A percentile compares a stretch with the other conserved stretches of the same genome.
phyloP scores from a whole-genome alignment of 2,797 vertebrate species.

The Syndactyla subalaris region DNA sequence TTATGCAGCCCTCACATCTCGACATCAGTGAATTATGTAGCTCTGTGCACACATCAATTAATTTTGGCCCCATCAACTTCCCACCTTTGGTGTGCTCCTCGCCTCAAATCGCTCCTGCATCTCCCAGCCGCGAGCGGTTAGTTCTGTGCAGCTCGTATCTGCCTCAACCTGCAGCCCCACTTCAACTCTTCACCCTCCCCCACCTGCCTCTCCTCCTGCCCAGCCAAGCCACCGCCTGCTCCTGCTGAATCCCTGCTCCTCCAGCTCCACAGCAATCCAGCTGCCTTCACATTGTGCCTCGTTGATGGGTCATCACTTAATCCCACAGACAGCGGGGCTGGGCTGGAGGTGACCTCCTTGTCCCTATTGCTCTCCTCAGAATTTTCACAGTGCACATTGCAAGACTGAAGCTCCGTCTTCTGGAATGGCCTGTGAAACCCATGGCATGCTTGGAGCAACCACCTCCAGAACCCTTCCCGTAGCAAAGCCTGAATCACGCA shows the following conservation, averaged over 20 bases:
- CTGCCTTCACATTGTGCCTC: neutral
- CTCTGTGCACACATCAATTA: conserved; percentile 41
- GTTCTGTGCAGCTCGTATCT: conserved; percentile 25
- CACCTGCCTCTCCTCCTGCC: conserved; percentile 7
- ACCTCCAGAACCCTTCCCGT: neutral
- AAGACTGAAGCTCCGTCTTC: neutral
- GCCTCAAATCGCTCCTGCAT: conserved; percentile 23
- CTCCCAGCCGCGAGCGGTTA: conserved; percentile 32
- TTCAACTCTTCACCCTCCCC: conserved; percentile 61
- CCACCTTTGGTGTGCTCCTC: conserved; percentile 29
- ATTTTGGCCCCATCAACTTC: conserved; percentile 60
- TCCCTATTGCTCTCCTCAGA: fast-evolving
- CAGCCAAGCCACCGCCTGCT: neutral
- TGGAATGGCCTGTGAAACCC: neutral
- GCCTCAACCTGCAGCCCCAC: conserved; percentile 42
- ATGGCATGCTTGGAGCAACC: fast-evolving
- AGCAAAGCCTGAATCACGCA: neutral
- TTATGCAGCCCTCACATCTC: conserved; percentile 33
- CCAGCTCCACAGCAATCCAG: neutral
- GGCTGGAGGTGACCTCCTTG: neutral
- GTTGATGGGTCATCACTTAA: fast-evolving
- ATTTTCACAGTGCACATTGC: neutral
- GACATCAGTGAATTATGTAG: conserved; percentile 23
- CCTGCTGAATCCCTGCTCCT: neutral
- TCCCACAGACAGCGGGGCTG: neutral